phyloP scores from a whole-genome alignment of 2,888 invertebrate genomes.

The Timema cristinae region DNA sequence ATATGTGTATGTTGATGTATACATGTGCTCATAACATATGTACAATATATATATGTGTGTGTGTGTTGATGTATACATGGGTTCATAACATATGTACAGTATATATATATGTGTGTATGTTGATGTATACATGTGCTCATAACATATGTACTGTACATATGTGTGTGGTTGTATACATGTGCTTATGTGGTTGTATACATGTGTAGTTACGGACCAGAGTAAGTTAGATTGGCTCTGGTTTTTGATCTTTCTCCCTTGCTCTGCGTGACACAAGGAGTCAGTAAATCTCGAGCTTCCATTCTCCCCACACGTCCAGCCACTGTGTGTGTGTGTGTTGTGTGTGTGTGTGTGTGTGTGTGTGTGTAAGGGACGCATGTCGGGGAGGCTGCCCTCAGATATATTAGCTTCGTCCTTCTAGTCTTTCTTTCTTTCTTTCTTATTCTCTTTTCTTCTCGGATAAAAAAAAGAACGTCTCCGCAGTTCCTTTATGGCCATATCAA shows the following conservation, averaged over 20 bases:
- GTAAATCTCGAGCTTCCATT: constrained; percentile 20
- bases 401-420: not conserved
- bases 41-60: no score
- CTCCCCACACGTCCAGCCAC: constrained; percentile 8
- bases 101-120: no score
- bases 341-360: not conserved
- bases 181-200: no score
- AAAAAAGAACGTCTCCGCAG: not conserved
- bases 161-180: no score
- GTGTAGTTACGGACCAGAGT: no score
- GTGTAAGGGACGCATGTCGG: not conserved
- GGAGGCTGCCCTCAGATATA: constrained; percentile 16
- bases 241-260: not conserved
- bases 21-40: no score
- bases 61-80: no score
- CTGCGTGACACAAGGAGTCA: constrained; percentile 10
- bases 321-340: not conserved
- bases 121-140: no score
- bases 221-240: no score
- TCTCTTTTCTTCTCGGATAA: constrained; percentile 9
- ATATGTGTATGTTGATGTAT: no score
- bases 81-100: no score
- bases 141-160: no score
- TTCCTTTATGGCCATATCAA: constrained; percentile 10
- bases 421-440: not conserved